Evolutionary conservation across 2,888 invertebrate species (phyloP).

Genomic region (Seladonia tumulorum): DNA sequence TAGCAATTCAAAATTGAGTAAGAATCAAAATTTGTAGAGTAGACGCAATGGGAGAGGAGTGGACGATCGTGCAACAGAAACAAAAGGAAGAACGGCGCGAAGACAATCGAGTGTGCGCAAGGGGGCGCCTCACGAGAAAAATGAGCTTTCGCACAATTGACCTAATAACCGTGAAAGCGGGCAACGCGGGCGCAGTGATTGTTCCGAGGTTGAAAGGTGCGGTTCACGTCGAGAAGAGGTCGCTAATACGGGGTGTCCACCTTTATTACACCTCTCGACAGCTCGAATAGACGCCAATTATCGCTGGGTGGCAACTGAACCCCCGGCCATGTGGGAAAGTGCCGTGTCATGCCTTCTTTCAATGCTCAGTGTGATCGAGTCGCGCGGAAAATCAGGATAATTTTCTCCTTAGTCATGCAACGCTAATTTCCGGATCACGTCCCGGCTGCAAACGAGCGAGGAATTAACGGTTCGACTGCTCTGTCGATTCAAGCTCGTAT

Average conservation of each 20-base stretch:
- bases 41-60: neutral
- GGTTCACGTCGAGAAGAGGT: conserved; percentile 56
- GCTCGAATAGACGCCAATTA: conserved; percentile 60
- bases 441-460: neutral
- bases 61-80: neutral
- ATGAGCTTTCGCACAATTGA: conserved; percentile 66
- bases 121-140: conserved; percentile 41
- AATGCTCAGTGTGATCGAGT: neutral
- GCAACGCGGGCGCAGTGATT: conserved; percentile 53
- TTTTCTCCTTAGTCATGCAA: neutral
- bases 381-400: neutral
- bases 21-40: neutral
- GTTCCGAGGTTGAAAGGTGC: conserved; percentile 47
- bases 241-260: conserved; percentile 67
- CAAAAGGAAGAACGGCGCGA: neutral
- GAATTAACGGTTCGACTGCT: neutral
- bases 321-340: conserved; percentile 54
- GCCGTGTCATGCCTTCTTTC: conserved; percentile 25
- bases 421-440: neutral
- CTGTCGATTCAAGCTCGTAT: neutral
- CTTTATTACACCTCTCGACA: conserved; percentile 66
- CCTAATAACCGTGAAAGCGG: conserved; percentile 71
- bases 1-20: neutral
- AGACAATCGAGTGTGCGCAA: conserved; percentile 28
- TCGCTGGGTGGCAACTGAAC: conserved; percentile 48